A percentile compares a stretch with the other conserved stretches of the same genome.
Evolutionary conservation across 2,113 vertebrate species (phyloP).

Genomic region (Centropus unirufus): DNA sequence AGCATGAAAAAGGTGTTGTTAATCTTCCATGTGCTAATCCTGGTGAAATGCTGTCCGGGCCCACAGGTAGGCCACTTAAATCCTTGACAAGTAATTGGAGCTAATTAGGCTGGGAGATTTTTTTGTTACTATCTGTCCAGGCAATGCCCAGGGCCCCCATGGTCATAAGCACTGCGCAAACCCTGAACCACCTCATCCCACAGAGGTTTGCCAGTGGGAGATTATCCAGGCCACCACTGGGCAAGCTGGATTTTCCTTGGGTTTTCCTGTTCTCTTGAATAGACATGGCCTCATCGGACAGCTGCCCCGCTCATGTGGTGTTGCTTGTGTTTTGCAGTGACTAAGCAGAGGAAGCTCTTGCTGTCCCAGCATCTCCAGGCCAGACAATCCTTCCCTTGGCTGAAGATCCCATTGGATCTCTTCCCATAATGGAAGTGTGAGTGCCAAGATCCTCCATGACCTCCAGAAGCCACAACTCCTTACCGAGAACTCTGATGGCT

Average conservation of each 20-base stretch:
- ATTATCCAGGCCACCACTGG: background rate
- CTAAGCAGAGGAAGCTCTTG: background rate
- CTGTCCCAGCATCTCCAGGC: background rate
- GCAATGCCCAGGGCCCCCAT: background rate
- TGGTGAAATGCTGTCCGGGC: background rate
- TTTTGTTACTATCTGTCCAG: background rate
- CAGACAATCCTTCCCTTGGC: slow-evolving; percentile 11
- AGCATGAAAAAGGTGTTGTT: background rate
- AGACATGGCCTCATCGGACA: background rate
- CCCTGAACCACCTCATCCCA: background rate
- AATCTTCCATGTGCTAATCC: background rate
- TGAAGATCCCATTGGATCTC: background rate
- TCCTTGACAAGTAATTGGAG: background rate
- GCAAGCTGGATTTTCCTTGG: background rate
- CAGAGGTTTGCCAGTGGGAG: background rate
- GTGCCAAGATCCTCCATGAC: slow-evolving; percentile 81
- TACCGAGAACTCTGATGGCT: slow-evolving; percentile 85
- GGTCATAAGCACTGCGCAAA: background rate
- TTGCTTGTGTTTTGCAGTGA: slow-evolving; percentile 71
- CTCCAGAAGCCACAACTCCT: slow-evolving; percentile 90
- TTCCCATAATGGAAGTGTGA: slow-evolving; percentile 76
- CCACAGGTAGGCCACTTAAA: slow-evolving; percentile 15
- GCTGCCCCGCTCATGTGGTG: background rate
- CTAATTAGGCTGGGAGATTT: slow-evolving; percentile 19
- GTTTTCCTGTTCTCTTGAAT: background rate